Evolutionary conservation across 2,888 invertebrate genomes (phyloP), one percentile per base, ranked within the genome.

Genomic region (Ligdia adustata): DNA sequence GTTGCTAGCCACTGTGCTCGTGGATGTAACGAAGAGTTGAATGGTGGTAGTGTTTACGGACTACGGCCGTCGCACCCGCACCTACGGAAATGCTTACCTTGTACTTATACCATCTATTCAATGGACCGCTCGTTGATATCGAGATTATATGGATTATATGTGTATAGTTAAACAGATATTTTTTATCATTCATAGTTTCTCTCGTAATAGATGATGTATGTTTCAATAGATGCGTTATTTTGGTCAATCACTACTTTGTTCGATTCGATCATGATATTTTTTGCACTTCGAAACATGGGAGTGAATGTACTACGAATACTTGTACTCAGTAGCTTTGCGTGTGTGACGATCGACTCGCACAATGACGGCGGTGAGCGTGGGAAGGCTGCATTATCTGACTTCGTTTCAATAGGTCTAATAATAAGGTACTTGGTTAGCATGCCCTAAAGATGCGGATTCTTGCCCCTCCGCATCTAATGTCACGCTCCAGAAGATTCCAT

Each of bases 331-430:
- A 37, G 31, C 49, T 49, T 53, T 47, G 54, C 57, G 64, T 69
- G 64, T 64, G 62, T 61, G 52, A 52, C 49, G 44, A 42, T 47
- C 53, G 38, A 38, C 27, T 41, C 47, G 33, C 39, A 46, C 28
- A 37, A 71, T 71, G 56, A 68, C 61, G 48, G 40, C 53, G 46
- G 40, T 39, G 64, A 72, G 72, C 78, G 79, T 79, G 79, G 75
- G 78, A 79, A 76, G 66, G 60, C 35, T 58, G 65, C 63, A 66
- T 75, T 74, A 71, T 72, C 66, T 66, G 63, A 61, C 58, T 61
- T 57, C 44, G 57, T 64, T 65, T 66, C 60, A 61, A 65, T 61
- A 66, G 59, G 54, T 53, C 46, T 69, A 65, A 69, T 63, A 62
- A 61, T 60, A 63, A 54, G 61, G 52, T 62, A 60, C 57, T 64